A percentile compares a stretch with the other conserved stretches of the same genome.
Conservation (phyloP, 2,113 vertebrate genomes). For the Erpornis zantholeuca region DNA sequence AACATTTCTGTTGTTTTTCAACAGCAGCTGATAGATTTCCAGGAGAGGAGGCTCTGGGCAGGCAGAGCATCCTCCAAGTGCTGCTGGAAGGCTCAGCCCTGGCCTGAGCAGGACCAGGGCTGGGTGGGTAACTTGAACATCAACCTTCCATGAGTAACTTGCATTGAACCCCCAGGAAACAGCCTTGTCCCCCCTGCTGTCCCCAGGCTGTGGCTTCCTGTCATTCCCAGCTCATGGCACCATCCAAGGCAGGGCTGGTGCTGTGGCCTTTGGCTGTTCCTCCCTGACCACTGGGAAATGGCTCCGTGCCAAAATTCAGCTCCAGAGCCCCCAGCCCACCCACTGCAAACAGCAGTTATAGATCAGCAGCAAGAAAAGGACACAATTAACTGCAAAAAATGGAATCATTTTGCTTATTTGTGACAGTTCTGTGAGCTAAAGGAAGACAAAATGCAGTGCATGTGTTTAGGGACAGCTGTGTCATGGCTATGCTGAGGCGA, state of each 20-base stretch:
- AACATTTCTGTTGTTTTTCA: not conserved
- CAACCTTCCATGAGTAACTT: not conserved
- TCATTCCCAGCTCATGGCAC: not conserved
- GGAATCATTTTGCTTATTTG: not conserved
- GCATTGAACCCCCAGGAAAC: not conserved
- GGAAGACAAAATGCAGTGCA: not conserved
- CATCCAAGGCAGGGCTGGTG: rapidly evolving
- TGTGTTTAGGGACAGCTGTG: not conserved
- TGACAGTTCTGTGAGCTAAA: not conserved
- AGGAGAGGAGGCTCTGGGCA: not conserved
- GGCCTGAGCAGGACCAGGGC: not conserved
- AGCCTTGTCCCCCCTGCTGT: not conserved
- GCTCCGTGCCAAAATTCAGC: not conserved
- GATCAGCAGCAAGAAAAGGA: rapidly evolving
- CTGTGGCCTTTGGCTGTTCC: not conserved
- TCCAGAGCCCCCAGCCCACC: not conserved
- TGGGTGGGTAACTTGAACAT: rapidly evolving
- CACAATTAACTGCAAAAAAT: not conserved
- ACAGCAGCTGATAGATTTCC: not conserved
- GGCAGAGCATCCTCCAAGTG: not conserved
- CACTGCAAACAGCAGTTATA: not conserved
- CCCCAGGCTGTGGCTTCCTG: not conserved
- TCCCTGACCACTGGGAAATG: not conserved
- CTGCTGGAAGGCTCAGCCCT: not conserved
- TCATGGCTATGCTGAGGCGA: rapidly evolving